phyloP scores from a whole-genome alignment of 2,113 vertebrate genomes.

The Platysteira castanea region DNA sequence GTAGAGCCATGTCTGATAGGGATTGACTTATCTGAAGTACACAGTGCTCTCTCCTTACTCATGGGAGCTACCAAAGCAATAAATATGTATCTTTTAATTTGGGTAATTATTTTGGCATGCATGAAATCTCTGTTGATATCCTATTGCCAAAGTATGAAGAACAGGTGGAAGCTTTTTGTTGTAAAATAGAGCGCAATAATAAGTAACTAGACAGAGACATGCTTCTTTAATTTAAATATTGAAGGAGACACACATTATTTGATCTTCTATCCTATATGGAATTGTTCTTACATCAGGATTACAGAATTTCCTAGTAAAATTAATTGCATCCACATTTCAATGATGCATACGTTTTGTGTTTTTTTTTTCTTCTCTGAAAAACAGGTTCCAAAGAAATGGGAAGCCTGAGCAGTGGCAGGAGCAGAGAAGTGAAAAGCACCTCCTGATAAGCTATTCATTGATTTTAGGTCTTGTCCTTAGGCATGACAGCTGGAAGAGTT shows the following conservation, averaged over 20 bases:
- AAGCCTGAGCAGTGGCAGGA: not conserved
- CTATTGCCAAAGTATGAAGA: not conserved
- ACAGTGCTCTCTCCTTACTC: not conserved
- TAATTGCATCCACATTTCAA: not conserved
- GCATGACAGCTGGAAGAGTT: not conserved
- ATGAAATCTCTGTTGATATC: not conserved
- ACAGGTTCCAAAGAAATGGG: not conserved
- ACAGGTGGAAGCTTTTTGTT: not conserved
- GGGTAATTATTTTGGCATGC: not conserved
- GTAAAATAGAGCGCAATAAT: not conserved
- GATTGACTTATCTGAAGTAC: not conserved
- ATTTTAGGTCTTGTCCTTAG: not conserved
- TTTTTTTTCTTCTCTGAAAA: not conserved
- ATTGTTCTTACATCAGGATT: not conserved
- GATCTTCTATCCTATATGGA: not conserved
- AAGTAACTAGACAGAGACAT: not conserved
- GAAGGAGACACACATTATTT: not conserved
- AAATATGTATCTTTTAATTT: not conserved
- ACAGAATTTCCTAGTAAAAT: not conserved
- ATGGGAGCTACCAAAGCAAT: not conserved
- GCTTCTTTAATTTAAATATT: not conserved
- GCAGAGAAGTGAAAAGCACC: not conserved
- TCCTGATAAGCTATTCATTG: not conserved
- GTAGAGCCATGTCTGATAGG: not conserved
- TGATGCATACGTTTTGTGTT: rapidly evolving